phyloP scores from a whole-genome alignment of 1,140 invertebrate genomes.

The Cherax quadricarinatus region DNA sequence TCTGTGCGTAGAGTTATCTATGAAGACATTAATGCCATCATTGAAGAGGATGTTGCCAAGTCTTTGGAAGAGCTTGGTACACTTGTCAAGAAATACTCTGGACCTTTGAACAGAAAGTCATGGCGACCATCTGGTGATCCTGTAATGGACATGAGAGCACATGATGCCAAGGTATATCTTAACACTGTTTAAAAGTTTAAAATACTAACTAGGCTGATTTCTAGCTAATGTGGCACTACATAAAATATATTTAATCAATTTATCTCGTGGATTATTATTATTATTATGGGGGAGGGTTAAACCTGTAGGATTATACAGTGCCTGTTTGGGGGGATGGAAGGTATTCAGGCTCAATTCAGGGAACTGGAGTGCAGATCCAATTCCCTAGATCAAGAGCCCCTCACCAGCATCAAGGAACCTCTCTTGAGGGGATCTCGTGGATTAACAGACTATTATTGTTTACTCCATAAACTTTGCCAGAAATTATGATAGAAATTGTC shows the following conservation, averaged over 20 bases:
- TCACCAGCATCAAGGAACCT: too few species aligned
- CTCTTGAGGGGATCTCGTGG: too few species aligned
- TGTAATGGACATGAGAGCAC: background rate
- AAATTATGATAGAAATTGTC: too few species aligned
- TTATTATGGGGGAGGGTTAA: too few species aligned
- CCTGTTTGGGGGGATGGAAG: too few species aligned
- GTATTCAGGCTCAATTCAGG: too few species aligned
- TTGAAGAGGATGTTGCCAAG: slow-evolving; percentile 16
- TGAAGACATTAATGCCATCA: slow-evolving; percentile 16
- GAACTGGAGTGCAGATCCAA: too few species aligned
- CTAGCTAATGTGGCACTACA: background rate
- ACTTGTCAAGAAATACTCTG: slow-evolving; percentile 30
- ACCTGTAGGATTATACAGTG: too few species aligned
- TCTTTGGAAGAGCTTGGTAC: slow-evolving; percentile 16
- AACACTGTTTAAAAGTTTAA: background rate
- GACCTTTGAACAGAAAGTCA: background rate
- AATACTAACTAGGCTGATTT: background rate
- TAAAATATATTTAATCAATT: background rate
- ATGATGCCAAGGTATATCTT: slow-evolving; percentile 25
- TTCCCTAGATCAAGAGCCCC: too few species aligned
- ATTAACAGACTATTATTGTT: too few species aligned
- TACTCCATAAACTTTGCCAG: too few species aligned
- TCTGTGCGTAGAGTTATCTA: background rate
- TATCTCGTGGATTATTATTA: background rate
- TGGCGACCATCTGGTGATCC: slow-evolving; percentile 28